These are phyloP conservation scores for Darevskia mixta DNA, from an alignment of 2,797 vertebrate species.

Conservation along the genomic window DNA sequence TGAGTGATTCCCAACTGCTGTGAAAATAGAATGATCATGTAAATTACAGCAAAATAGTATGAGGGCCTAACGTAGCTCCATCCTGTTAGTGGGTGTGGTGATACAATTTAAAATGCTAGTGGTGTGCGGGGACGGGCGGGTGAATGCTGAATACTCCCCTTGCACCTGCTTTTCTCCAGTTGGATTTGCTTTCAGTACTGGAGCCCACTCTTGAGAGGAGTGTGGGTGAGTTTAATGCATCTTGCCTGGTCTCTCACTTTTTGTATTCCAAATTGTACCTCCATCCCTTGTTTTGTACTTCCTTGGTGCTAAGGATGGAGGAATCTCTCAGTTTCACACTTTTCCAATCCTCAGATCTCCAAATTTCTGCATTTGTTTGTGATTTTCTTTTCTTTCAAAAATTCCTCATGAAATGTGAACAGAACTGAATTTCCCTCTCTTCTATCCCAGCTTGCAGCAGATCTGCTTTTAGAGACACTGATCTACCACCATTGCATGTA, in stretches of 20 bases:
- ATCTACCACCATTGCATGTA: not conserved
- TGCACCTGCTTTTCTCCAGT: not conserved
- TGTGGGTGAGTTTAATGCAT: not conserved
- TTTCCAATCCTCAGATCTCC: not conserved
- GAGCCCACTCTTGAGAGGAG: not conserved
- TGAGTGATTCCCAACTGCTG: accelerated
- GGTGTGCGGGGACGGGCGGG: too few relatives aligned
- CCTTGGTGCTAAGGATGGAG: not conserved
- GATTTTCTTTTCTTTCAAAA: too few relatives aligned
- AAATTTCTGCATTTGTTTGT: too few relatives aligned
- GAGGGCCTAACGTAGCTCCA: not conserved
- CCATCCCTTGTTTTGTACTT: not conserved
- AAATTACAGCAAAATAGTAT: not conserved
- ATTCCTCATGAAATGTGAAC: too few relatives aligned
- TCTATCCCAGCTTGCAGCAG: too few relatives aligned
- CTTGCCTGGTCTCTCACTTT: not conserved
- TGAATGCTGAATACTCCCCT: not conserved
- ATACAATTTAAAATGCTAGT: not conserved
- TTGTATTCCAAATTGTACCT: not conserved
- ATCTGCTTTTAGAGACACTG: not conserved
- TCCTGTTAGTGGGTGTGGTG: not conserved
- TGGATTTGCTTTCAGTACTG: not conserved
- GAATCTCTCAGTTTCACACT: too few relatives aligned
- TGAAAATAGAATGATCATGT: not conserved
- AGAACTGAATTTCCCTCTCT: not conserved